Evolutionary conservation across 2,797 vertebrate species (phyloP).

Genomic region (Craterocephalus amniculus): DNA sequence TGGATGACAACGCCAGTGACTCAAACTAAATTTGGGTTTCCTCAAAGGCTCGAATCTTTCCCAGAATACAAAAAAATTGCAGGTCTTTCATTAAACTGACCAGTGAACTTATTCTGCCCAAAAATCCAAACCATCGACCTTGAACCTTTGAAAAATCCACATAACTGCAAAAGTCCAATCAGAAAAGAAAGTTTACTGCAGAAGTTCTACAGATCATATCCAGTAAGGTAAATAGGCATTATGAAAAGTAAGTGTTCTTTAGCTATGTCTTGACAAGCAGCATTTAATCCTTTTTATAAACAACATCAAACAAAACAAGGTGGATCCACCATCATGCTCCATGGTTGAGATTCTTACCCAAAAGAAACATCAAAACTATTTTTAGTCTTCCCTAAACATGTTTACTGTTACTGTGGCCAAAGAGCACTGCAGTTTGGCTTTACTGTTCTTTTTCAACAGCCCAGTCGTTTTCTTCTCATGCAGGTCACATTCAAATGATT

Average conservation of each 20-base stretch:
- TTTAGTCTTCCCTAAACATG: background rate
- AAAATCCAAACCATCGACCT: no score
- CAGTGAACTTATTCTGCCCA: background rate
- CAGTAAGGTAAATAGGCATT: no score
- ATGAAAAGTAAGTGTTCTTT: background rate
- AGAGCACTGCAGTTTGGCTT: constrained; percentile 10
- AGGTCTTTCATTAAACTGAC: background rate
- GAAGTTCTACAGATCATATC: no score
- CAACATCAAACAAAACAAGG: background rate
- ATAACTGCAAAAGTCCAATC: no score
- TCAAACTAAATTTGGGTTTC: constrained; percentile 19
- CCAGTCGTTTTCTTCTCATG: background rate
- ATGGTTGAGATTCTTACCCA: background rate
- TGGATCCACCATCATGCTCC: background rate
- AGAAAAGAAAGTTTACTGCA: no score
- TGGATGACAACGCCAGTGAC: background rate
- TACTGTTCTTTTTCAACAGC: background rate
- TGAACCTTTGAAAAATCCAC: no score
- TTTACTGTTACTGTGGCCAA: background rate
- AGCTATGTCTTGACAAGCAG: background rate
- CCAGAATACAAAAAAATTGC: constrained; percentile 24
- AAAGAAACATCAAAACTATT: background rate
- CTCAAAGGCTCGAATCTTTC: constrained; percentile 3
- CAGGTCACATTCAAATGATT: background rate
- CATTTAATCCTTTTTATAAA: background rate